Evolutionary conservation across 2,888 invertebrate genomes (phyloP).

Genomic region (Lasioglossum zephyrum): DNA sequence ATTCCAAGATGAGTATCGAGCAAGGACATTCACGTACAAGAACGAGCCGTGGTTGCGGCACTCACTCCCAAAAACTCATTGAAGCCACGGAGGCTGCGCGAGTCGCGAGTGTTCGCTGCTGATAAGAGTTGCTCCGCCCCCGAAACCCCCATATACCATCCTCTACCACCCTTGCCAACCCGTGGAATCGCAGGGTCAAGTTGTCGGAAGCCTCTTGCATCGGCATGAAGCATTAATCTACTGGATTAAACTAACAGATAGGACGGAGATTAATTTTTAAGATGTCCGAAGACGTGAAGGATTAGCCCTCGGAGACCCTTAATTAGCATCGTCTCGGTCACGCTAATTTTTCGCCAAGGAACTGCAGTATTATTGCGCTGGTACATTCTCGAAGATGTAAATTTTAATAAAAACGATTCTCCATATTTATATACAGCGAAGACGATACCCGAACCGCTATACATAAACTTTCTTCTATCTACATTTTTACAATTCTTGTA

Average conservation of each 20-base stretch:
- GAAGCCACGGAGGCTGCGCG: conserved; percentile 65
- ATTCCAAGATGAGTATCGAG: conserved; percentile 61
- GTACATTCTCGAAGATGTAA: background rate
- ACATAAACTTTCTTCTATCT: background rate
- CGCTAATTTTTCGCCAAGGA: conserved; percentile 38
- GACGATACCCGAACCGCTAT: background rate
- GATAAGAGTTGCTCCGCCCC: conserved; percentile 80
- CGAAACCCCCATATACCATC: conserved; percentile 55
- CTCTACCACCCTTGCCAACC: conserved; percentile 48
- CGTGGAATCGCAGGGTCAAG: conserved; percentile 73
- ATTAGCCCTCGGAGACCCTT: conserved; percentile 53
- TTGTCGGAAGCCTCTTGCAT: conserved; percentile 65
- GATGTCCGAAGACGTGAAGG: conserved; percentile 66
- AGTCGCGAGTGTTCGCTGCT: conserved; percentile 78
- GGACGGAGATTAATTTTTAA: conserved; percentile 77
- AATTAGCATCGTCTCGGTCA: conserved; percentile 63
- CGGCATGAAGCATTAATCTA: conserved; percentile 77
- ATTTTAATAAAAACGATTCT: background rate
- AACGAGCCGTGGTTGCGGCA: conserved; percentile 31
- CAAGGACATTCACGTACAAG: conserved; percentile 54
- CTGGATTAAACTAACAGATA: conserved; percentile 77
- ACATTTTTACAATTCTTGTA: background rate
- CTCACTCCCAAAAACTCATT: conserved; percentile 45
- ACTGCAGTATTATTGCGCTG: background rate
- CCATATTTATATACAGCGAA: background rate